A percentile compares a stretch with the other conserved stretches of the same genome.
These are phyloP conservation scores for Speoplatyrhinus poulsoni DNA, from an alignment of 2,113 vertebrate species.

Conservation along the genomic window DNA sequence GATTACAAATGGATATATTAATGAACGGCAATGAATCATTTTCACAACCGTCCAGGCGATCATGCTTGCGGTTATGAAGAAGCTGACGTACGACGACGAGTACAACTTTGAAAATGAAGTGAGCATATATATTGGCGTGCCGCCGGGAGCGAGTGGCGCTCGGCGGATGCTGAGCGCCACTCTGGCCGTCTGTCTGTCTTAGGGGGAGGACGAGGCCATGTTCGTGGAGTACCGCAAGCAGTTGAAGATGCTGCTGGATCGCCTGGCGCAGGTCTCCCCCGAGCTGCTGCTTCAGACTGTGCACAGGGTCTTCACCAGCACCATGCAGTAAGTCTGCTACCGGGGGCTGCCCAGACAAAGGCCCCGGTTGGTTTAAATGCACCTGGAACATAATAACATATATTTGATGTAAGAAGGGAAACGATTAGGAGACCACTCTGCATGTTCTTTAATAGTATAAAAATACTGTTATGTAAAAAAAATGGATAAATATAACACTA, in stretches of 20 bases:
- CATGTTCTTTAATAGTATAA: no score
- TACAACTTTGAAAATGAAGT: slow-evolving; percentile 99
- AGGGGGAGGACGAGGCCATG: slow-evolving; percentile 99
- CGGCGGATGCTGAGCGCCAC: not conserved
- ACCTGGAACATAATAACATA: not conserved
- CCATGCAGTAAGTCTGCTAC: slow-evolving; percentile 83
- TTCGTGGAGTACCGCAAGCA: slow-evolving; percentile 99
- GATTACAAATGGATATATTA: not conserved
- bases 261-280: slow-evolving; percentile 94
- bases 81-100: slow-evolving; percentile 96
- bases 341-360: no score
- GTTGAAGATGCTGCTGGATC: slow-evolving; percentile 92
- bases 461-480: no score
- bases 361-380: no score
- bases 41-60: slow-evolving; percentile 78
- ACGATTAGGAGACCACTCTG: no score
- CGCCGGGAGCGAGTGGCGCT: not conserved
- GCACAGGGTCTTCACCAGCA: slow-evolving; percentile 87
- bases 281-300: slow-evolving; percentile 91
- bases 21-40: not conserved
- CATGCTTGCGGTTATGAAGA: slow-evolving; percentile 97
- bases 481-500: no score
- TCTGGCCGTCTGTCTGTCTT: not conserved
- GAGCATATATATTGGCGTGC: slow-evolving; percentile 17
- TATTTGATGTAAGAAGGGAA: no score